Evolutionary conservation across 2,113 vertebrate species (phyloP).

Genomic region (Tylochromis polylepis): DNA sequence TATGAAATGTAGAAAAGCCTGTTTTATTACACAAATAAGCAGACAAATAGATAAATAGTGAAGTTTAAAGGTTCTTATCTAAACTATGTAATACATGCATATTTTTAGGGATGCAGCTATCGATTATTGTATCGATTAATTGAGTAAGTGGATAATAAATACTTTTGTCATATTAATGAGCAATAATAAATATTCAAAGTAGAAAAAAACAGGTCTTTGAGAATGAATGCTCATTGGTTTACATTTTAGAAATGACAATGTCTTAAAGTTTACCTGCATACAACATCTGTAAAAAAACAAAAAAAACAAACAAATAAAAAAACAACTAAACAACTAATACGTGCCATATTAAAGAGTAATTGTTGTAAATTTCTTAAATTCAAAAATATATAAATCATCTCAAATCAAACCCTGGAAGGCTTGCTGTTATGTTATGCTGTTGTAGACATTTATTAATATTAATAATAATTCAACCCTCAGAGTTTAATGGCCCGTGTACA

Average conservation of each 20-base stretch:
- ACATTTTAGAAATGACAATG: neutral
- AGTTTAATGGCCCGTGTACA: too few relatives aligned
- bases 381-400: too few relatives aligned
- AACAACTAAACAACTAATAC: too few relatives aligned
- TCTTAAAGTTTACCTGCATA: too few relatives aligned
- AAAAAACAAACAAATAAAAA: too few relatives aligned
- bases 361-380: too few relatives aligned
- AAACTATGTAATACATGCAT: neutral
- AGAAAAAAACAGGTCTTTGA: fast-evolving
- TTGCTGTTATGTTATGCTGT: too few relatives aligned
- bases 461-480: too few relatives aligned
- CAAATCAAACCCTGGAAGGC: too few relatives aligned
- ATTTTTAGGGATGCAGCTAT: neutral
- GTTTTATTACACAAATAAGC: neutral
- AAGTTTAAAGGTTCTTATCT: neutral
- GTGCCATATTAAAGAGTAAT: too few relatives aligned
- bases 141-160: neutral
- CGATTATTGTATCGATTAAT: neutral
- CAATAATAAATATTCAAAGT: neutral
- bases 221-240: neutral
- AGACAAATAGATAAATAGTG: neutral
- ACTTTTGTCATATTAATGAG: neutral
- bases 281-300: too few relatives aligned
- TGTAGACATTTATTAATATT: too few relatives aligned
- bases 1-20: neutral